Conservation (phyloP, 2,113 vertebrate genomes). For the Rhinopithecus roxellana region DNA sequence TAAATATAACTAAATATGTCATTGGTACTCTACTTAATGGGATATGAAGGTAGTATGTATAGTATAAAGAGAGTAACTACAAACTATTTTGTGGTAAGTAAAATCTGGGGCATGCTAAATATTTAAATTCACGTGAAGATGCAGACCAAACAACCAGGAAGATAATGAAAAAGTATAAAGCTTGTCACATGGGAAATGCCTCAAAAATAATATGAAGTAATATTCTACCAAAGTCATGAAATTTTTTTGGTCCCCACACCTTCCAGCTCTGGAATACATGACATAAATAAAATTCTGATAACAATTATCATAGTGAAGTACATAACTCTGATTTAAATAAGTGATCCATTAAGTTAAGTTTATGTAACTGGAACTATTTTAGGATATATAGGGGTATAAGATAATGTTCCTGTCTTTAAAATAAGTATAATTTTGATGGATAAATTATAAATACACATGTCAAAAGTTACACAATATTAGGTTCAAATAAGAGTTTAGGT, state of each 20-base stretch:
- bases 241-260: background rate
- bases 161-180: background rate
- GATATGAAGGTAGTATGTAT: background rate
- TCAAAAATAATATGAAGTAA: background rate
- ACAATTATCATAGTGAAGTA: background rate
- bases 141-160: background rate
- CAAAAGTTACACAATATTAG: background rate
- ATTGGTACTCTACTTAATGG: background rate
- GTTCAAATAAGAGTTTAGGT: background rate
- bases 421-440: background rate
- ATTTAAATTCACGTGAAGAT: conserved; percentile 13
- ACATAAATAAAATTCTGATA: background rate
- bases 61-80: background rate
- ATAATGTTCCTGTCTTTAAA: background rate
- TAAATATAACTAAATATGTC: conserved; percentile 17
- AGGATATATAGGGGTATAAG: background rate
- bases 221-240: background rate
- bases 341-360: background rate
- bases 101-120: background rate
- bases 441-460: background rate
- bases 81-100: background rate
- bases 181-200: background rate
- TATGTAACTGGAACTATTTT: background rate
- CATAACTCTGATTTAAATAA: conserved; percentile 26
- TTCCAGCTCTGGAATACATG: background rate